A percentile compares a stretch with the other conserved stretches of the same genome.
These are phyloP conservation scores for Melanotaenia parkinsoni DNA, from an alignment of 2,797 vertebrate species.

Conservation along the genomic window DNA sequence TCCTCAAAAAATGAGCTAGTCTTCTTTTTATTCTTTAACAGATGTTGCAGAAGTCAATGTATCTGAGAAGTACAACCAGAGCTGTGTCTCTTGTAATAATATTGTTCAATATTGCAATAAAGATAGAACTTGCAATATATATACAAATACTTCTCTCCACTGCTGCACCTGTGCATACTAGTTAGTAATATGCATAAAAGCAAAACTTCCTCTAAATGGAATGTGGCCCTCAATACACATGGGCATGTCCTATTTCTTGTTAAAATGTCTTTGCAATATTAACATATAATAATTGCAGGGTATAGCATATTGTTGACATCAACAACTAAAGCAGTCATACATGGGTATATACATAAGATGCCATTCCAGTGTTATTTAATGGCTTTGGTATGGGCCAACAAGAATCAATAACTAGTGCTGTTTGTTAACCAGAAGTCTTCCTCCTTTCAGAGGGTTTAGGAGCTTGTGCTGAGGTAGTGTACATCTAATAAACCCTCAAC, in stretches of 20 bases:
- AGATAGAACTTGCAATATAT: not conserved
- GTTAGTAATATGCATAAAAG: not conserved
- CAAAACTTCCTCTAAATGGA: not conserved
- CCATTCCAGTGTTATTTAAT: conserved; percentile 19
- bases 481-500: conserved; percentile 29
- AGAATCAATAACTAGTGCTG: conserved; percentile 19
- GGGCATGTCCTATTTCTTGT: not conserved
- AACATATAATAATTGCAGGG: not conserved
- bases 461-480: conserved; percentile 8
- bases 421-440: conserved; percentile 28
- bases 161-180: not conserved
- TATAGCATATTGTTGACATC: not conserved
- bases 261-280: not conserved
- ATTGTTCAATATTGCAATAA: not conserved
- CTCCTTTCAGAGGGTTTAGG: conserved; percentile 14
- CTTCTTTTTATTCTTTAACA: conserved; percentile 1
- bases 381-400: not conserved
- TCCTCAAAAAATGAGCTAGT: not conserved
- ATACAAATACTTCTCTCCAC: not conserved
- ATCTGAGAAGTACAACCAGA: not conserved
- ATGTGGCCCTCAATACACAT: not conserved
- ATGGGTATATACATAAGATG: not conserved
- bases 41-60: conserved; percentile 1
- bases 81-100: not conserved
- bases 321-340: conserved; percentile 14